These are phyloP conservation scores for Alligator mississippiensis DNA, from an alignment of 2,113 vertebrate genomes.

Conservation along the genomic window DNA sequence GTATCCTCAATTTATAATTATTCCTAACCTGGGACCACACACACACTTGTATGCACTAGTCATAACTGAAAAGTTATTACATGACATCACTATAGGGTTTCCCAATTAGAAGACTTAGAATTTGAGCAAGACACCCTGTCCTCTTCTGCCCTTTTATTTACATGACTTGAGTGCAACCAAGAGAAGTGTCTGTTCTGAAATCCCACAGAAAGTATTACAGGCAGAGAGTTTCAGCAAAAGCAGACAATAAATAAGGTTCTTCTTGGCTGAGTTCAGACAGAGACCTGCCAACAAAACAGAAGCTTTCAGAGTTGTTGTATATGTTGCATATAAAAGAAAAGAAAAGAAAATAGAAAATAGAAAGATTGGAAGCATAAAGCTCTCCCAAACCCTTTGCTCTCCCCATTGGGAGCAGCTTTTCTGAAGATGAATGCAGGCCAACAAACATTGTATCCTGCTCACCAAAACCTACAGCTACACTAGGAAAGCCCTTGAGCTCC, in stretches of 20 bases:
- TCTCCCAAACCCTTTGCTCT: not conserved
- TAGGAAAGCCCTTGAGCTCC: not conserved
- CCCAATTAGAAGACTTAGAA: not conserved
- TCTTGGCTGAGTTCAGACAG: conserved; percentile 26
- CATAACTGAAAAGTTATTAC: not conserved
- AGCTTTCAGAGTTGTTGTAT: not conserved
- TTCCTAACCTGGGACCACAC: too few relatives aligned
- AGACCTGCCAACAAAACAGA: not conserved
- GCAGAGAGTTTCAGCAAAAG: conserved; percentile 3
- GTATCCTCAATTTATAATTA: too few relatives aligned
- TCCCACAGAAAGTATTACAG: not conserved
- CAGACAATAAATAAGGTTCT: not conserved
- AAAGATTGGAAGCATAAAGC: conserved; percentile 16
- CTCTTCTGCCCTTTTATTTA: not conserved
- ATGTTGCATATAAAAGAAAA: too few relatives aligned
- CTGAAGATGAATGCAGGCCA: not conserved
- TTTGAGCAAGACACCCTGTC: not conserved
- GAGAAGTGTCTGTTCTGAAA: not conserved
- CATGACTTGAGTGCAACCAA: not conserved
- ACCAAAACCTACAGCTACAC: not conserved
- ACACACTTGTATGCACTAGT: not conserved
- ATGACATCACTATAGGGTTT: not conserved
- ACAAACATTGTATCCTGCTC: not conserved
- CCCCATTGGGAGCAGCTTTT: conserved; percentile 10
- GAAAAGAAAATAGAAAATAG: not conserved